Base-by-base conservation (phyloP, 2,888 invertebrate genomes). In the Amblyteles armatorius region DNA sequence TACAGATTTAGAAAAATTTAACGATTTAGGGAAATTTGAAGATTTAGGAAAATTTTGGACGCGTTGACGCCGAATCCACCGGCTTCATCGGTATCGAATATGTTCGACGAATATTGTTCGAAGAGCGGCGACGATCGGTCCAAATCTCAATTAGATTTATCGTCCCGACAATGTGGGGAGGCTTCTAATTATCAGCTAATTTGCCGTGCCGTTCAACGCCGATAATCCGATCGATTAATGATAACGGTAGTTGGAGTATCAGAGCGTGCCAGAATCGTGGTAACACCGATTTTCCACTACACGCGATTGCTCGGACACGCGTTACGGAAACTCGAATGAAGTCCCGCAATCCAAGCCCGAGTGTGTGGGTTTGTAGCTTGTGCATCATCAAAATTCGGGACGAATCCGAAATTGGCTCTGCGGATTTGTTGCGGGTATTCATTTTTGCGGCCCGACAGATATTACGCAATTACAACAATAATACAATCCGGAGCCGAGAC, bases 401-500 rank as follows among this genome's bases (percentile, higher is more conserved):
- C 57, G 26, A 57, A 26, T 26, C 57, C 13, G 11, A 57, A 57
- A 26, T 52, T 26, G 26, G 22, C 55, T 57, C 13, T 11, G 26
- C 3, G 22, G 4, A 22, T 57, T 57, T 22, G 26, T 13, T 9
- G 26, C 0, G 11, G 4, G 22, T 57, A 57, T 26, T 57, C 7
- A 57, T 57, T 3, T 63, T 29, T 29, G 19, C 52, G 19, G 19
- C 13, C n/a, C 69, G 50, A 22, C 40, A 65, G 67, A 63, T 55
- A 76, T 82, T 74, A 65, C 19, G 48, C 36, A 67, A 65, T 79
- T 74, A 50, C 16, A 40, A 48, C 65, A 50, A 76, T 69, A 74
- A 82, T 79, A 71, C 48, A 79, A 84, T 82, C 63, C 69, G 71
- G 76, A 82, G 55, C 57, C 26, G 69, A 48, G 16, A 71, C 50